A percentile compares a stretch with the other conserved stretches of the same genome.
These are phyloP conservation scores for Criorhina ranunculi DNA, from an alignment of 2,888 invertebrate genomes.

Conservation along the genomic window DNA sequence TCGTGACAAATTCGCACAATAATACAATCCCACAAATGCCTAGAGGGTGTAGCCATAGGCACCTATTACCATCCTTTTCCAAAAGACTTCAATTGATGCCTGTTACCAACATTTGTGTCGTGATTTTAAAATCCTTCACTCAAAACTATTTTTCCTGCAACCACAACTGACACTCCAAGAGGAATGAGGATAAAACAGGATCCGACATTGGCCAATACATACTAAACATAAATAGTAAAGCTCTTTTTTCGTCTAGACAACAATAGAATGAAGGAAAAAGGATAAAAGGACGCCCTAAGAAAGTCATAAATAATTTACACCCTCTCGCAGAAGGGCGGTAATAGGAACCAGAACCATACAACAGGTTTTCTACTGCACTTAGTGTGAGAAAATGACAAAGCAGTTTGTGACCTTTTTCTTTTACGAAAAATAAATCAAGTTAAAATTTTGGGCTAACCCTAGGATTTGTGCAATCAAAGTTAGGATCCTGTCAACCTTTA, in stretches of 20 bases:
- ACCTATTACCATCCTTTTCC: too few relatives aligned
- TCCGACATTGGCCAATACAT: background rate
- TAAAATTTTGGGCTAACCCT: too few relatives aligned
- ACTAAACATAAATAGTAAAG: background rate
- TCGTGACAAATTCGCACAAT: too few relatives aligned
- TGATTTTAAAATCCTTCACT: background rate
- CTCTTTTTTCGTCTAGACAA: background rate
- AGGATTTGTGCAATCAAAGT: too few relatives aligned
- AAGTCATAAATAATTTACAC: conserved; percentile 26
- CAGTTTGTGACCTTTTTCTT: conserved; percentile 1
- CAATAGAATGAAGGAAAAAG: conserved; percentile 7
- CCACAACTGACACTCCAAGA: background rate
- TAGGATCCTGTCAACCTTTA: too few relatives aligned
- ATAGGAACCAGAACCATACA: background rate
- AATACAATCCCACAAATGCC: too few relatives aligned
- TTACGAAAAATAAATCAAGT: too few relatives aligned
- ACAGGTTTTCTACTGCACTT: background rate
- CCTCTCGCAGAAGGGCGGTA: background rate
- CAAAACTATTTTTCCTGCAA: background rate
- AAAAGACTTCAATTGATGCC: too few relatives aligned
- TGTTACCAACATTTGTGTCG: background rate
- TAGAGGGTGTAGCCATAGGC: too few relatives aligned
- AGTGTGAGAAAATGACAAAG: background rate
- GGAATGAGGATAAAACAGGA: background rate
- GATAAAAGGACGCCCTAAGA: conserved; percentile 5